A percentile compares a stretch with the other conserved stretches of the same genome.
These are phyloP conservation scores for Anarhynchus alexandrinus DNA, from an alignment of 2,113 vertebrate genomes.

Conservation along the genomic window DNA sequence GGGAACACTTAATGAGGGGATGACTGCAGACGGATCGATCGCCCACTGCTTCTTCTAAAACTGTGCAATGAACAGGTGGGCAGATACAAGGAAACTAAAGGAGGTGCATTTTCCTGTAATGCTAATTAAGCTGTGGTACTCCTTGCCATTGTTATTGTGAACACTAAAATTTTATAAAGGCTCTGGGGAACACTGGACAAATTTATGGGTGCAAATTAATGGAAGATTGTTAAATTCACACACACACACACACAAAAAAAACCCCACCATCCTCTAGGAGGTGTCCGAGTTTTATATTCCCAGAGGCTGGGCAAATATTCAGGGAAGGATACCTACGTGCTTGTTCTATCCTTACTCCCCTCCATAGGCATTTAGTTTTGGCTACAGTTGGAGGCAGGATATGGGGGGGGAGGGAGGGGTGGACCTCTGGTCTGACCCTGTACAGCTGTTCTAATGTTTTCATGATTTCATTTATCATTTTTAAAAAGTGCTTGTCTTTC, in stretches of 20 bases:
- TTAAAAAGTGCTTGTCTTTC: rapidly evolving
- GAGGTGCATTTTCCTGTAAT: neutral
- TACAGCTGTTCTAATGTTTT: neutral
- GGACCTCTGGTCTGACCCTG: neutral
- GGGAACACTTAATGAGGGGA: neutral
- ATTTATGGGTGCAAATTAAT: neutral
- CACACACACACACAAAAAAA: neutral
- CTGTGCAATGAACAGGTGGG: neutral
- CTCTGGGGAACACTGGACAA: neutral
- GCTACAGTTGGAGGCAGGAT: neutral
- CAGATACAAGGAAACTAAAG: neutral
- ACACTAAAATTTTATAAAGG: neutral
- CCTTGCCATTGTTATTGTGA: neutral
- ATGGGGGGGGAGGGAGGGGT: neutral
- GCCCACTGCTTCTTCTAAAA: neutral
- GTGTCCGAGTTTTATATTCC: neutral
- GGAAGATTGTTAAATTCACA: neutral
- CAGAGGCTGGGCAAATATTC: neutral
- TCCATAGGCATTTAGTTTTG: neutral
- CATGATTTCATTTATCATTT: neutral
- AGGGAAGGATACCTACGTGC: neutral
- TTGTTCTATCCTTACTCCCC: neutral
- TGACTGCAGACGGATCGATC: neutral
- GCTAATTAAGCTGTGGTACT: neutral
- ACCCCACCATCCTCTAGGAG: neutral